These are phyloP conservation scores for Emesis furor DNA, from an alignment of 2,888 invertebrate genomes.

Conservation along the genomic window DNA sequence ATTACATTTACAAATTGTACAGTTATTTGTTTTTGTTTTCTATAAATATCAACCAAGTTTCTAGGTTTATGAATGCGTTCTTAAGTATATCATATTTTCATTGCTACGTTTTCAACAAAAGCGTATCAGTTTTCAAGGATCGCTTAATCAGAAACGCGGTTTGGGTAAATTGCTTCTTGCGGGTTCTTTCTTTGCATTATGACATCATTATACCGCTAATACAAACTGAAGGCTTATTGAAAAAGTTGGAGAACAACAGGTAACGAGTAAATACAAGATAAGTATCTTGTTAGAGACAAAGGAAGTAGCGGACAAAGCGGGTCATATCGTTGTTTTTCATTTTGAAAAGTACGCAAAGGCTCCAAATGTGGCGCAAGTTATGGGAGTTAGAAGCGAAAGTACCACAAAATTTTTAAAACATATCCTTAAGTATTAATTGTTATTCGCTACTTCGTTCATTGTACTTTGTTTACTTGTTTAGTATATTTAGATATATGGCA, in stretches of 20 bases:
- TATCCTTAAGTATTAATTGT: too few relatives aligned
- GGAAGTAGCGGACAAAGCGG: constrained; percentile 84
- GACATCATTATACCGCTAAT: constrained; percentile 54
- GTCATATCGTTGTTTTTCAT: constrained; percentile 86
- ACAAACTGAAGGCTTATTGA: constrained; percentile 80
- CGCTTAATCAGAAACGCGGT: constrained; percentile 2
- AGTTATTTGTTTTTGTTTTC: too few relatives aligned
- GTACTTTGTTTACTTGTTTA: too few relatives aligned
- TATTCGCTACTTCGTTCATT: too few relatives aligned
- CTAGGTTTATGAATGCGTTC: too few relatives aligned
- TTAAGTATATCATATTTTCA: too few relatives aligned
- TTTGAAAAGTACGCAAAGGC: constrained; percentile 82
- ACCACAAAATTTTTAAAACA: too few relatives aligned
- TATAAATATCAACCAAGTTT: too few relatives aligned
- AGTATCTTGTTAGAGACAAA: constrained; percentile 89
- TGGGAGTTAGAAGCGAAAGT: background rate
- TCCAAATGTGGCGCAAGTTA: constrained; percentile 49
- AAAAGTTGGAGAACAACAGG: constrained; percentile 84
- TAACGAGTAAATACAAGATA: constrained; percentile 88
- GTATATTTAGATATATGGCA: too few relatives aligned
- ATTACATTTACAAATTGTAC: too few relatives aligned
- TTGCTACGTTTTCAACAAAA: too few relatives aligned
- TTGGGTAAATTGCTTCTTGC: constrained; percentile 19
- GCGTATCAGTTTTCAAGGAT: background rate
- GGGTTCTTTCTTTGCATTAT: constrained; percentile 1